Evolutionary conservation across 1,140 invertebrate genomes (phyloP).

Genomic region (Drosophila subpulchrella): DNA sequence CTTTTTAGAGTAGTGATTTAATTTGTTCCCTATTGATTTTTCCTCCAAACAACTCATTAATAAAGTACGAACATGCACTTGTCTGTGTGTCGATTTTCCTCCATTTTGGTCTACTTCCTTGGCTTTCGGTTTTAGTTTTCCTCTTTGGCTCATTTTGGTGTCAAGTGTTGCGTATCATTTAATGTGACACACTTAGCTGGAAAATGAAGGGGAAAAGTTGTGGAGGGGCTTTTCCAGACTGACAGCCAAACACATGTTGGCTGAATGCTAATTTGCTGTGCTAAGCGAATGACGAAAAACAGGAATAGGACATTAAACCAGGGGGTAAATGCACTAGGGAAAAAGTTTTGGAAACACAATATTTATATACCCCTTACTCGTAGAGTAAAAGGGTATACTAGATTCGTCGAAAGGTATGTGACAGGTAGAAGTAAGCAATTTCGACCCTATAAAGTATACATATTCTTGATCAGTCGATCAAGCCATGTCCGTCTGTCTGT

Average conservation of each 20-base stretch:
- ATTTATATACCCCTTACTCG: too few relatives aligned
- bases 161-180: constrained; percentile 82
- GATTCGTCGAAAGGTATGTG: too few relatives aligned
- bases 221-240: constrained; percentile 9
- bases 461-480: too few relatives aligned
- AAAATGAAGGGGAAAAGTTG: constrained; percentile 2
- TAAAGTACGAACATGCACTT: constrained; percentile 17
- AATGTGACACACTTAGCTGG: constrained; percentile 72
- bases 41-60: constrained; percentile 32
- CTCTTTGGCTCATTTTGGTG: constrained; percentile 65
- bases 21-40: constrained; percentile 41
- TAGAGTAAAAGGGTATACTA: too few relatives aligned
- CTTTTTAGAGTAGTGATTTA: not conserved
- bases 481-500: too few relatives aligned
- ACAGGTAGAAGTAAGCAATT: too few relatives aligned
- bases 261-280: constrained; percentile 73
- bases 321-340: not conserved
- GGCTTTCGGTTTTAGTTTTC: constrained; percentile 17
- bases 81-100: not conserved
- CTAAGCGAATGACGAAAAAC: constrained; percentile 57
- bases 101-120: not conserved
- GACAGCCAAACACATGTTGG: constrained; percentile 71
- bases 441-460: too few relatives aligned
- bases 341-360: not conserved
- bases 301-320: constrained; percentile 9